These are phyloP conservation scores for Hypomecis atomaria DNA, from an alignment of 2,888 invertebrate species.

Conservation along the genomic window DNA sequence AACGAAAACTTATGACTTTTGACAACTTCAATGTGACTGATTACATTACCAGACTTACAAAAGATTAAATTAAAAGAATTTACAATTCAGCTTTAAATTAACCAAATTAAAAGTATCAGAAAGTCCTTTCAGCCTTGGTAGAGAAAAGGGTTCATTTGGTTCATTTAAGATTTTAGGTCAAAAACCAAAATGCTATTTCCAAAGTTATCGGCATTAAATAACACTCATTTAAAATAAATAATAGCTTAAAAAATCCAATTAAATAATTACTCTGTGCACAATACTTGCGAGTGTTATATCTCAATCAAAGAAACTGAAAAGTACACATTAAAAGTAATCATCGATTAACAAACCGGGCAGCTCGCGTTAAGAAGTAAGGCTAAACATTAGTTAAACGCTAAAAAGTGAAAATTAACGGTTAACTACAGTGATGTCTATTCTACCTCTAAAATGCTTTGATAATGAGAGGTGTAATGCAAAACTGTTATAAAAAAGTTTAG, in stretches of 20 bases:
- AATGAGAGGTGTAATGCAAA: constrained; percentile 36
- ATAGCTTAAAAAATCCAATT: constrained; percentile 24
- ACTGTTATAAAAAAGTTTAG: constrained; percentile 34
- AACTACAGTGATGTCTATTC: constrained; percentile 36
- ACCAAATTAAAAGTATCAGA: not conserved
- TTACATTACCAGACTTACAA: not conserved
- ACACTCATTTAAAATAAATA: constrained; percentile 31
- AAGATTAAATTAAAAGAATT: no score
- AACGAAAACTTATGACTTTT: no score
- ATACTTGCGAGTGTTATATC: constrained; percentile 33
- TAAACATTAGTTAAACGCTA: constrained; percentile 36
- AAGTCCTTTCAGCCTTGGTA: constrained; percentile 9
- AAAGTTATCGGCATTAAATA: constrained; percentile 13
- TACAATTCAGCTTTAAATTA: not conserved
- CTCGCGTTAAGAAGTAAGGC: constrained; percentile 23
- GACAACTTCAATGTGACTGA: not conserved
- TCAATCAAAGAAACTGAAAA: constrained; percentile 27
- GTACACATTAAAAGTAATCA: constrained; percentile 17
- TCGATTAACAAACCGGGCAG: constrained; percentile 18
- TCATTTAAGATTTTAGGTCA: constrained; percentile 1
- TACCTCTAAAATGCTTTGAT: constrained; percentile 42
- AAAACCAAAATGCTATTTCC: constrained; percentile 2
- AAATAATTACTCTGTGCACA: constrained; percentile 34
- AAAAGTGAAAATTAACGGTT: constrained; percentile 35
- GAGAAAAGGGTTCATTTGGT: not conserved